These are phyloP conservation scores for Pteropus rufus DNA, from an alignment of 2,797 vertebrate species.

Conservation along the genomic window DNA sequence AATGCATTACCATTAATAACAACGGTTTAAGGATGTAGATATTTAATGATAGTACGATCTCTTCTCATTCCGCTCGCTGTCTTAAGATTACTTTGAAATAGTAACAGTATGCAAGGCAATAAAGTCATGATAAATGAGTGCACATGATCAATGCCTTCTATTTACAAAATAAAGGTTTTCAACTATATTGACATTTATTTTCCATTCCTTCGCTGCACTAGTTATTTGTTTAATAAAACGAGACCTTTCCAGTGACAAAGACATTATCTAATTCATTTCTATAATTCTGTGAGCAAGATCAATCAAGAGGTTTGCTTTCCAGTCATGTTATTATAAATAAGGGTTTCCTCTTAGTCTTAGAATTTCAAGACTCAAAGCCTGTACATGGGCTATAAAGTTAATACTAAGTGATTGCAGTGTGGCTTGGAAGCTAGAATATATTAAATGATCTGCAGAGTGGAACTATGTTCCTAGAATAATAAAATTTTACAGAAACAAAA, in stretches of 20 bases:
- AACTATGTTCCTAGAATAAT: neutral
- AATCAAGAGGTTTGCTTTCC: slow-evolving; percentile 19
- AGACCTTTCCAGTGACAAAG: slow-evolving; percentile 32
- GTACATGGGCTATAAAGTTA: neutral
- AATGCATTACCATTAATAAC: neutral
- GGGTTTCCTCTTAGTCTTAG: neutral
- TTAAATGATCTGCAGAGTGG: neutral
- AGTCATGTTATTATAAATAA: neutral
- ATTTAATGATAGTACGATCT: neutral
- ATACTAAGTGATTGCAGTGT: neutral
- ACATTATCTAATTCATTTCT: neutral
- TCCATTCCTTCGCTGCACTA: neutral
- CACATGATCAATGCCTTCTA: neutral
- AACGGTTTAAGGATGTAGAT: neutral
- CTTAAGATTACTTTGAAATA: slow-evolving; percentile 41
- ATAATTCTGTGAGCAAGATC: neutral
- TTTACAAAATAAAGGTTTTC: slow-evolving; percentile 51
- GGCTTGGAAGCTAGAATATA: neutral
- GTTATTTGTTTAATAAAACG: slow-evolving; percentile 39
- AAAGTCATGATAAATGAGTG: neutral
- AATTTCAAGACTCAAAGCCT: neutral
- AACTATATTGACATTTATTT: slow-evolving; percentile 22
- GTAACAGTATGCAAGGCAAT: neutral
- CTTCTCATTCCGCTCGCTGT: neutral
- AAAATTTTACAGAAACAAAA: neutral